These are phyloP conservation scores for Drosophila parvula DNA, from an alignment of 1,140 invertebrate genomes.

Conservation along the genomic window DNA sequence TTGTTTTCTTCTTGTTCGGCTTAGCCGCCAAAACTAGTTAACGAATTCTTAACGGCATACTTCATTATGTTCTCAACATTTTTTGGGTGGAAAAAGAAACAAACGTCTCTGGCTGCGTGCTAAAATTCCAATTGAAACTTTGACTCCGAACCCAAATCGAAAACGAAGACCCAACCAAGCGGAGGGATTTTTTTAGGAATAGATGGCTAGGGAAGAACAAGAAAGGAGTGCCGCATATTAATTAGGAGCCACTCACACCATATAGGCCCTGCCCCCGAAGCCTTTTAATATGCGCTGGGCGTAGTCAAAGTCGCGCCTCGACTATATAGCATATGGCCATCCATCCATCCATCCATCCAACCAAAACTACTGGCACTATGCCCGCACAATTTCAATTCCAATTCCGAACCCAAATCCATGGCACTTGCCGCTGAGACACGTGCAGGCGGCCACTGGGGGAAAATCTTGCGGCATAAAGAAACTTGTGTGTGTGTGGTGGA, in stretches of 20 bases:
- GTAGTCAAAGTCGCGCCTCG: constrained; percentile 50
- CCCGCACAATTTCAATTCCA: constrained; percentile 38
- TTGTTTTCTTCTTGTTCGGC: not conserved
- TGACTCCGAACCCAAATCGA: constrained; percentile 20
- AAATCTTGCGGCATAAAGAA: constrained; percentile 2
- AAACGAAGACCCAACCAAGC: constrained; percentile 51
- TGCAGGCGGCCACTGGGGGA: constrained; percentile 25
- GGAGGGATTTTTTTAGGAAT: constrained; percentile 11
- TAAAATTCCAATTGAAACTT: constrained; percentile 36
- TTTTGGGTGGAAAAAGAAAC: not conserved
- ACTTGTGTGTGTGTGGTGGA: constrained; percentile 10
- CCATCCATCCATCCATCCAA: not conserved
- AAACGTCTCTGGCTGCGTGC: constrained; percentile 25
- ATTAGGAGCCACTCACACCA: constrained; percentile 58
- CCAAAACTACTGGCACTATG: constrained; percentile 23
- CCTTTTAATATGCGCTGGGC: constrained; percentile 62
- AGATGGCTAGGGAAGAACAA: constrained; percentile 31
- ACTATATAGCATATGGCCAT: constrained; percentile 35
- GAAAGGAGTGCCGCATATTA: constrained; percentile 78
- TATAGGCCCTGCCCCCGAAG: constrained; percentile 17
- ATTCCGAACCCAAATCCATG: constrained; percentile 21
- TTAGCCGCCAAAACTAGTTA: constrained; percentile 17
- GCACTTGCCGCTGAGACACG: constrained; percentile 52
- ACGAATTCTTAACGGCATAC: constrained; percentile 19
- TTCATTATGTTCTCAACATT: not conserved